Conservation (phyloP, 1,140 invertebrate genomes). For the Cyclargus thomasi region DNA sequence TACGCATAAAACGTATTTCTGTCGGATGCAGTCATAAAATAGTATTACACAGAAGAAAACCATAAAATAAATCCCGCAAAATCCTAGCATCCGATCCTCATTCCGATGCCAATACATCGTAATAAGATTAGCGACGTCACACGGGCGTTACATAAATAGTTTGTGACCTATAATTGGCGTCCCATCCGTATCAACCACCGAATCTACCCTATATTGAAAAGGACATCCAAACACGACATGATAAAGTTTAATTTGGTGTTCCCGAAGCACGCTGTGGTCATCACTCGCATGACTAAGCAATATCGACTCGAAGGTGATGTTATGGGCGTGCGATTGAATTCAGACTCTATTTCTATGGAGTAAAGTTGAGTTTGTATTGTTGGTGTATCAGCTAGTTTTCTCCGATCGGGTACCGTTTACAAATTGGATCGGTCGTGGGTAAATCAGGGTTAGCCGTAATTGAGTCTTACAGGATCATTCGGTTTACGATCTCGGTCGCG, state of each 20-base stretch:
- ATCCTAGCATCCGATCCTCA: slow-evolving; percentile 25
- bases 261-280: slow-evolving; percentile 47
- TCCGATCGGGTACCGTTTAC: slow-evolving; percentile 63
- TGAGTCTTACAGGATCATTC: slow-evolving; percentile 71
- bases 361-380: slow-evolving; percentile 32
- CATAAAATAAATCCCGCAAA: neutral
- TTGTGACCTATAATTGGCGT: slow-evolving; percentile 72
- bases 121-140: slow-evolving; percentile 72
- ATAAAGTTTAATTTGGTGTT: slow-evolving; percentile 36
- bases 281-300: slow-evolving; percentile 72
- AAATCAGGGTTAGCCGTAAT: slow-evolving; percentile 70
- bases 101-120: slow-evolving; percentile 73
- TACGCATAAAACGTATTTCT: no score
- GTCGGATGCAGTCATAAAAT: neutral
- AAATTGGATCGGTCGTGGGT: slow-evolving; percentile 70
- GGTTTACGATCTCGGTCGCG: slow-evolving; percentile 47
- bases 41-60: neutral
- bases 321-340: neutral
- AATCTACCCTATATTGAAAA: slow-evolving; percentile 26
- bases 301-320: slow-evolving; percentile 62
- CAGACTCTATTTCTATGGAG: slow-evolving; percentile 20
- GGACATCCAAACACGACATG: slow-evolving; percentile 26
- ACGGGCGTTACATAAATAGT: slow-evolving; percentile 73
- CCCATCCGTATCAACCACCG: slow-evolving; percentile 39
- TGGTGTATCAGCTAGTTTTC: slow-evolving; percentile 44